Conservation (phyloP, 2,113 vertebrate species). For the Cyphotilapia sp. region DNA sequence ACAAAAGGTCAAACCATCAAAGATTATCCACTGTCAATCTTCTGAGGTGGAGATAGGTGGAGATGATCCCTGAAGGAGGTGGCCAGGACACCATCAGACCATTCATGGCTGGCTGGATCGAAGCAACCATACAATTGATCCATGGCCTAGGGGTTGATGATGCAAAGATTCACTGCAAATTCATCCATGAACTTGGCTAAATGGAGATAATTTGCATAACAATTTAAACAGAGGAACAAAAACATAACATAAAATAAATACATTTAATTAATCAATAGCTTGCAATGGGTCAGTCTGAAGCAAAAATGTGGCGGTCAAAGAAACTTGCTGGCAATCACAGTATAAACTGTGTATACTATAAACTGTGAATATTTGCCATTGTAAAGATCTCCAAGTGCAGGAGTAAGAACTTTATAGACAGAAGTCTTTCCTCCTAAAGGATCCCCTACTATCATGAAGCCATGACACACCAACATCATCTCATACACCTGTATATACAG, state of each 20-base stretch:
- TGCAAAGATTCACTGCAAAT: constrained; percentile 79
- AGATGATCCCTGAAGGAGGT: constrained; percentile 79
- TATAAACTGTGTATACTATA: not conserved
- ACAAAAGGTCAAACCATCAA: constrained; percentile 73
- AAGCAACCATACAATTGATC: constrained; percentile 89
- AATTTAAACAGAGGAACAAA: not conserved
- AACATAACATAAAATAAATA: not conserved
- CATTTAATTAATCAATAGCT: not conserved
- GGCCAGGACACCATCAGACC: constrained; percentile 87
- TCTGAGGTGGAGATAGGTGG: constrained; percentile 73
- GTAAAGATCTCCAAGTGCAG: constrained; percentile 76
- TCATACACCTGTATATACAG: constrained; percentile 80
- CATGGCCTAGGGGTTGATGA: constrained; percentile 93
- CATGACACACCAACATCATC: constrained; percentile 93
- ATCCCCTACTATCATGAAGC: constrained; percentile 92
- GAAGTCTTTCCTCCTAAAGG: constrained; percentile 85
- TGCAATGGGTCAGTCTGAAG: not conserved
- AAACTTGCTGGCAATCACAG: not conserved
- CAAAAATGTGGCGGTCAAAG: not conserved
- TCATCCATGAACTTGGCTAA: constrained; percentile 80
- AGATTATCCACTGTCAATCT: constrained; percentile 87
- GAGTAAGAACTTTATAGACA: constrained; percentile 83
- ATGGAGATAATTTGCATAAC: not conserved
- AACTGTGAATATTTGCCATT: constrained; percentile 57
- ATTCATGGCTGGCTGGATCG: constrained; percentile 85